Percentiles rank a stretch among this genome's conserved stretches.
phyloP scores from a whole-genome alignment of 2,888 invertebrate genomes.

The Lampropteryx suffumata region DNA sequence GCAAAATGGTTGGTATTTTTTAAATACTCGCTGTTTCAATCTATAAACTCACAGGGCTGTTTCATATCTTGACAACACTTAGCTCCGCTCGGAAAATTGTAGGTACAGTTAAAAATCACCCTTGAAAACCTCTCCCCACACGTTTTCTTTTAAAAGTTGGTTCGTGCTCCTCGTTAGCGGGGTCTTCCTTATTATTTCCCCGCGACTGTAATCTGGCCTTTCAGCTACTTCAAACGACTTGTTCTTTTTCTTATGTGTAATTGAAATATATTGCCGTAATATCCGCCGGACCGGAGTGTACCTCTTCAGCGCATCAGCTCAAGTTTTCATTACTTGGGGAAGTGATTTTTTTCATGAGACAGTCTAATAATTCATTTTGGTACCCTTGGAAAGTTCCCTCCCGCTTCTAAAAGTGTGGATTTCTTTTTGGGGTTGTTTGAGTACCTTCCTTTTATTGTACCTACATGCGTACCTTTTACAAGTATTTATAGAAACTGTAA shows the following conservation, averaged over 20 bases:
- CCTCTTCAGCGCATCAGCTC: slow-evolving; percentile 76
- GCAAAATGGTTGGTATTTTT: not conserved
- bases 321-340: slow-evolving; percentile 79
- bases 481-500: not conserved
- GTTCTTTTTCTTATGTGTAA: slow-evolving; percentile 83
- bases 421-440: slow-evolving; percentile 40
- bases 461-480: slow-evolving; percentile 3
- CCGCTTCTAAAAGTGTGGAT: slow-evolving; percentile 52
- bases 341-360: slow-evolving; percentile 77
- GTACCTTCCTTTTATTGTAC: slow-evolving; percentile 19
- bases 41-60: too few species aligned
- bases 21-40: not conserved
- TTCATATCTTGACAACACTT: not conserved
- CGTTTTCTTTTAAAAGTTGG: slow-evolving; percentile 70
- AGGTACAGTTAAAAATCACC: slow-evolving; percentile 56
- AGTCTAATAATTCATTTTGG: slow-evolving; percentile 79
- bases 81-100: not conserved
- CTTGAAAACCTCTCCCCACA: slow-evolving; percentile 58
- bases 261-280: slow-evolving; percentile 83
- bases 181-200: slow-evolving; percentile 76
- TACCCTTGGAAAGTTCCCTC: slow-evolving; percentile 64
- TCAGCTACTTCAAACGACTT: slow-evolving; percentile 82
- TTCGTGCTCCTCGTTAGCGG: slow-evolving; percentile 74
- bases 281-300: slow-evolving; percentile 76
- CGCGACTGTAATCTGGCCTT: slow-evolving; percentile 78